These are phyloP conservation scores for Brachyrhaphis roseni DNA, from an alignment of 2,797 vertebrate species.

Conservation along the genomic window DNA sequence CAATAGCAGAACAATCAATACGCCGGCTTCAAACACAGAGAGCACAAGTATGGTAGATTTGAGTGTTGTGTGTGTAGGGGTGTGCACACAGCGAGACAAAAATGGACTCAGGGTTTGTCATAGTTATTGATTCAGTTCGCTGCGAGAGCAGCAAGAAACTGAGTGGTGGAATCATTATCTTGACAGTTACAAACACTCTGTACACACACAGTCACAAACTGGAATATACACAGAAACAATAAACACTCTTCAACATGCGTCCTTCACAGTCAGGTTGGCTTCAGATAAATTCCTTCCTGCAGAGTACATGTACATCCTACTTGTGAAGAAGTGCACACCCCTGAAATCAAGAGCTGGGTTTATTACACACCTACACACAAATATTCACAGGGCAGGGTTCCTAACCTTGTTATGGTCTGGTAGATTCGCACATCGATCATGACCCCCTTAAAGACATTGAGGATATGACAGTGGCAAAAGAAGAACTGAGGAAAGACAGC, in stretches of 20 bases:
- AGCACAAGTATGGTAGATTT: slow-evolving; percentile 39
- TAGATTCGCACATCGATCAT: slow-evolving; percentile 70
- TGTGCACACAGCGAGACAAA: slow-evolving; percentile 26
- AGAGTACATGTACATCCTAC: slow-evolving; percentile 15
- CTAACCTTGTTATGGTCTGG: slow-evolving; percentile 66
- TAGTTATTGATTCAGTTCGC: slow-evolving; percentile 62
- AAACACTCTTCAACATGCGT: slow-evolving; percentile 24
- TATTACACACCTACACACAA: slow-evolving; percentile 37
- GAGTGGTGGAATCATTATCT: slow-evolving; percentile 64
- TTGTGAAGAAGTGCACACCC: slow-evolving; percentile 23
- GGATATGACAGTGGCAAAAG: slow-evolving; percentile 31
- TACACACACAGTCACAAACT: slow-evolving; percentile 20
- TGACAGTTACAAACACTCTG: slow-evolving; percentile 64
- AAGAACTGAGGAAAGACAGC: slow-evolving; percentile 11
- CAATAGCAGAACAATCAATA: slow-evolving; percentile 62
- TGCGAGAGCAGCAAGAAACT: slow-evolving; percentile 57
- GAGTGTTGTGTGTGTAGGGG: slow-evolving; percentile 27
- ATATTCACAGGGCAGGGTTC: slow-evolving; percentile 57
- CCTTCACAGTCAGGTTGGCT: slow-evolving; percentile 37
- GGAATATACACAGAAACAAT: slow-evolving; percentile 15
- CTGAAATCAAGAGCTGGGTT: slow-evolving; percentile 44
- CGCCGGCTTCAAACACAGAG: slow-evolving; percentile 47
- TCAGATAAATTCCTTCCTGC: slow-evolving; percentile 31
- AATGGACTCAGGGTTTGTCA: slow-evolving; percentile 58
- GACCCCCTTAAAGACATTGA: slow-evolving; percentile 63